phyloP scores from a whole-genome alignment of 2,797 vertebrate genomes.

The Hippopotamyrus pictus region DNA sequence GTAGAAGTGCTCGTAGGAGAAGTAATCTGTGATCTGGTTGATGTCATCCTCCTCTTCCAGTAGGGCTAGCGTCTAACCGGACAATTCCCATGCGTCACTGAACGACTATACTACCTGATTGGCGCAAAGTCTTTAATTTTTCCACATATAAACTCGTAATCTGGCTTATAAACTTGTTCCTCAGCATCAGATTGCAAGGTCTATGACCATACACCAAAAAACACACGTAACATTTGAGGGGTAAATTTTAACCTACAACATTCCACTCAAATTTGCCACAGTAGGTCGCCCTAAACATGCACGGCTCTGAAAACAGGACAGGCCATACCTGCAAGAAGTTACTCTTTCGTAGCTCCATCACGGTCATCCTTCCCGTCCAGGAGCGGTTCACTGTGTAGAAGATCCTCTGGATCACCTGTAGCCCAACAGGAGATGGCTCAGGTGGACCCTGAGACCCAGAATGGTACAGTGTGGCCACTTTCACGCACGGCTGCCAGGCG shows the following conservation, averaged over 20 bases:
- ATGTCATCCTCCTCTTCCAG: constrained; percentile 98
- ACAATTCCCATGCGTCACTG: not conserved
- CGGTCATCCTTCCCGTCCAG: constrained; percentile 89
- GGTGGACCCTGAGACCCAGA: not conserved
- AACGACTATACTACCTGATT: not conserved
- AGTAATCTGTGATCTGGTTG: constrained; percentile 99
- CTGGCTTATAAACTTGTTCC: not conserved
- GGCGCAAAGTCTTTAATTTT: not conserved
- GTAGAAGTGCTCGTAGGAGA: constrained; percentile 98
- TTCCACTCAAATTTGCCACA: not conserved
- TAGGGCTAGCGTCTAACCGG: constrained; percentile 79
- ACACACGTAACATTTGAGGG: not conserved
- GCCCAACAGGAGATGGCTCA: not conserved
- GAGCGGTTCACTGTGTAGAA: constrained; percentile 97
- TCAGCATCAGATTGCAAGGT: not conserved
- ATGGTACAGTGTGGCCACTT: not conserved
- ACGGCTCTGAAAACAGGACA: not conserved
- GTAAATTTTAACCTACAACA: not conserved
- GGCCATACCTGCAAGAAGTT: constrained; percentile 88
- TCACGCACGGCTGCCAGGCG: not conserved
- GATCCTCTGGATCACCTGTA: constrained; percentile 95
- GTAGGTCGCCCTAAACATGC: not conserved
- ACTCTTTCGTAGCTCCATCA: constrained; percentile 88
- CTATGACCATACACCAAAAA: not conserved
- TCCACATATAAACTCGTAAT: not conserved